Percentiles rank a stretch among this genome's conserved stretches.
phyloP scores from a whole-genome alignment of 2,888 invertebrate genomes.

The Melinaea menophilus region DNA sequence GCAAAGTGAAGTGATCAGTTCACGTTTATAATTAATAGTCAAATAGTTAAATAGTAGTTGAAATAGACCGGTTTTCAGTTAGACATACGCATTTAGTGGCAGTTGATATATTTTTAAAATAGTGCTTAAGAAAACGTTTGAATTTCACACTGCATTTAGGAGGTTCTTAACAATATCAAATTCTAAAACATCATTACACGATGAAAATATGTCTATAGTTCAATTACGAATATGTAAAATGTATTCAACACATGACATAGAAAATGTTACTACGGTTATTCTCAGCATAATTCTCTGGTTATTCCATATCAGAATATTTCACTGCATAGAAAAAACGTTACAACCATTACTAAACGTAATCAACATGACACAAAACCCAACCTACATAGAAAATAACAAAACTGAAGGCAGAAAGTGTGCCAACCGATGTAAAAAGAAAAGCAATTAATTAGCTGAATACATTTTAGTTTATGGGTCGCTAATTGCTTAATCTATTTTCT shows the following conservation, averaged over 20 bases:
- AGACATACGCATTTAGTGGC: slow-evolving; percentile 73
- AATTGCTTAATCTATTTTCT: slow-evolving; percentile 17
- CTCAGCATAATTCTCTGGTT: no score
- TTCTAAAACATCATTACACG: no score
- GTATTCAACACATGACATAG: no score
- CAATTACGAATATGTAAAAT: no score
- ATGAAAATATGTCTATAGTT: no score
- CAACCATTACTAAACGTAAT: no score
- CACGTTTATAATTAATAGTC: slow-evolving; percentile 58
- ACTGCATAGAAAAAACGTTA: no score
- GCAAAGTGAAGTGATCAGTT: slow-evolving; percentile 50
- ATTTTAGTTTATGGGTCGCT: slow-evolving; percentile 6
- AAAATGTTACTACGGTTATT: no score
- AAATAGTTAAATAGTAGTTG: slow-evolving; percentile 69
- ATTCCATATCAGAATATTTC: no score
- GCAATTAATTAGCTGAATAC: slow-evolving; percentile 11
- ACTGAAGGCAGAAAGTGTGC: not conserved
- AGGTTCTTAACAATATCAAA: not conserved
- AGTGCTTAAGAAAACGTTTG: slow-evolving; percentile 59
- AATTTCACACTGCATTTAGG: slow-evolving; percentile 55
- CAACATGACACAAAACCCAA: no score
- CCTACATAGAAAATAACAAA: no score
- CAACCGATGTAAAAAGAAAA: not conserved
- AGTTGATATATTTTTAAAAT: slow-evolving; percentile 67
- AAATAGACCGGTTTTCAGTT: slow-evolving; percentile 75